A percentile compares a stretch with the other conserved stretches of the same genome.
phyloP scores from a whole-genome alignment of 2,113 vertebrate species.

The Muntiacus reevesi region DNA sequence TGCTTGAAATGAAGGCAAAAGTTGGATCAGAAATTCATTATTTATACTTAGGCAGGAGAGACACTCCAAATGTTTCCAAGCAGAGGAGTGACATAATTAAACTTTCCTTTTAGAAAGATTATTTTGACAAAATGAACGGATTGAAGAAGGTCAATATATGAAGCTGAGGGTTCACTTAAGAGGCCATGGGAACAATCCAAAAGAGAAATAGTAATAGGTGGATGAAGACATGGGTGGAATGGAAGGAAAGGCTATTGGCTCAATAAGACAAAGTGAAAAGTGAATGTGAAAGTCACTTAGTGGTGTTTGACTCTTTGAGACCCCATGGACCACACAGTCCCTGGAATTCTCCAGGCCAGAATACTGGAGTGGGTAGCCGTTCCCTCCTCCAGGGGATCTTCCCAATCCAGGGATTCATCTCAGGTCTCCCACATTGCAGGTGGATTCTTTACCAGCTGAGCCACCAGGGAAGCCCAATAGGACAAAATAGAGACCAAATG shows the following conservation, averaged over 20 bases:
- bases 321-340: background rate
- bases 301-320: background rate
- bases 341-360: background rate
- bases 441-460: background rate
- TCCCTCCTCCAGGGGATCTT: background rate
- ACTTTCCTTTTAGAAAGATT: slow-evolving; percentile 24
- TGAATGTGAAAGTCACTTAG: background rate
- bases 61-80: background rate
- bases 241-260: background rate
- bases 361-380: background rate
- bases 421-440: background rate
- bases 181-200: background rate
- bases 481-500: background rate
- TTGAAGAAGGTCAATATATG: background rate
- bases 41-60: background rate
- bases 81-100: slow-evolving; percentile 1
- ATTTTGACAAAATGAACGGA: slow-evolving; percentile 5
- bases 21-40: background rate
- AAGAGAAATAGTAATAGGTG: background rate
- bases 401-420: background rate
- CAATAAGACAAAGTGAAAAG: background rate
- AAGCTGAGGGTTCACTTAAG: background rate
- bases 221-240: background rate
- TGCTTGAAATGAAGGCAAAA: background rate
- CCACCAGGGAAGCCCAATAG: background rate